Evolutionary conservation across 2,797 vertebrate species (phyloP).

Genomic region (Gila robusta): DNA sequence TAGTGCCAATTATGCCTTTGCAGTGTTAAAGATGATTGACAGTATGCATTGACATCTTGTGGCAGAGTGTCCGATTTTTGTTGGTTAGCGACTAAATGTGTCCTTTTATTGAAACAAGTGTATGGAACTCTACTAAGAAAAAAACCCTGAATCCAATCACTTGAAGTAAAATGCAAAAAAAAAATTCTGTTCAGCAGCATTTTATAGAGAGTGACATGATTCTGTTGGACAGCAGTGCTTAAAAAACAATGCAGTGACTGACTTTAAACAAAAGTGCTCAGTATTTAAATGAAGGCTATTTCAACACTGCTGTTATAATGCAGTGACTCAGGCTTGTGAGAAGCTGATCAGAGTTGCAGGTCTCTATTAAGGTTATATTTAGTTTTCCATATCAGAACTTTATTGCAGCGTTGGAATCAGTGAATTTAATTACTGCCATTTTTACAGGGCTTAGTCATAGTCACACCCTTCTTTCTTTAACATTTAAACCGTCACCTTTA

Average conservation of each 20-base stretch:
- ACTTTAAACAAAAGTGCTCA: slow-evolving; percentile 14
- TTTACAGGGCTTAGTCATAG: slow-evolving; percentile 18
- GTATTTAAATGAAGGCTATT: slow-evolving; percentile 6
- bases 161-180: background rate
- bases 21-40: background rate
- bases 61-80: background rate
- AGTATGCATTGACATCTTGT: background rate
- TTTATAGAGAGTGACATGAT: background rate
- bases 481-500: slow-evolving; percentile 31
- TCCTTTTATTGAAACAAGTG: background rate
- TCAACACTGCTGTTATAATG: background rate
- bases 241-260: background rate
- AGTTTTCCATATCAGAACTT: slow-evolving; percentile 2
- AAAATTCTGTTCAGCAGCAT: background rate
- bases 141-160: background rate
- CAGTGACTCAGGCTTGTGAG: slow-evolving; percentile 3
- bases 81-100: background rate
- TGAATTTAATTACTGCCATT: slow-evolving; percentile 16
- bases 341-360: slow-evolving; percentile 19
- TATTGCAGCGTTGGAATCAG: slow-evolving; percentile 1
- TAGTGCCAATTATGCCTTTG: background rate
- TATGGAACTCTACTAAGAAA: background rate
- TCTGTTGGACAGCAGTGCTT: background rate
- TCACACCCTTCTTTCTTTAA: slow-evolving; percentile 3
- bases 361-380: slow-evolving; percentile 19